Conservation (phyloP, 1,140 invertebrate genomes). For the Zaprionus inermis region DNA sequence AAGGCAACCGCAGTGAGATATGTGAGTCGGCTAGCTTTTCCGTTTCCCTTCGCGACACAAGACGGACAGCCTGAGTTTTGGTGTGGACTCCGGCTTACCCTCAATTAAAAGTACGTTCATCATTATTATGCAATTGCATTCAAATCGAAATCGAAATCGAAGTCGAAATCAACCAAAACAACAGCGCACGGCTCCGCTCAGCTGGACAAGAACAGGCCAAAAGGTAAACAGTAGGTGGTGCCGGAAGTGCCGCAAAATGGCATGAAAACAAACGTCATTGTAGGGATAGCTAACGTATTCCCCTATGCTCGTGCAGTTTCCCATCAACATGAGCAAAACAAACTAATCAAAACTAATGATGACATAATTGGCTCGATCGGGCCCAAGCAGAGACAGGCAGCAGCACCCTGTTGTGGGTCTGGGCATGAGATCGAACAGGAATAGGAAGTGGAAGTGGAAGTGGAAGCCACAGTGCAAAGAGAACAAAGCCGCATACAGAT, state of each 20-base stretch:
- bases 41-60: not conserved
- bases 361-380: conserved; percentile 76
- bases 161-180: conserved; percentile 57
- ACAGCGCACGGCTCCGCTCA: conserved; percentile 50
- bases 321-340: conserved; percentile 63
- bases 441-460: conserved; percentile 45
- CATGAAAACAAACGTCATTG: conserved; percentile 39
- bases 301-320: conserved; percentile 42
- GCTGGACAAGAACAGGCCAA: conserved; percentile 48
- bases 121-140: conserved; percentile 72
- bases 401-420: conserved; percentile 1
- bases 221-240: conserved; percentile 75
- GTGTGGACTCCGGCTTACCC: conserved; percentile 19
- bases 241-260: conserved; percentile 62
- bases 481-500: conserved; percentile 57
- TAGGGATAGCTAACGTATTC: not conserved
- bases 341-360: conserved; percentile 79
- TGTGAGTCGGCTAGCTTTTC: not conserved
- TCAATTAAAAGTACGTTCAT: conserved; percentile 66
- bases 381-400: conserved; percentile 39
- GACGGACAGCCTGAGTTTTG: not conserved
- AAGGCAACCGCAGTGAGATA: conserved; percentile 5
- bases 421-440: conserved; percentile 10
- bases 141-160: conserved; percentile 34
- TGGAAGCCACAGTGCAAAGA: conserved; percentile 52